A percentile compares a stretch with the other conserved stretches of the same genome.
phyloP scores from a whole-genome alignment of 2,113 vertebrate genomes.

The Pseudorasbora parva region DNA sequence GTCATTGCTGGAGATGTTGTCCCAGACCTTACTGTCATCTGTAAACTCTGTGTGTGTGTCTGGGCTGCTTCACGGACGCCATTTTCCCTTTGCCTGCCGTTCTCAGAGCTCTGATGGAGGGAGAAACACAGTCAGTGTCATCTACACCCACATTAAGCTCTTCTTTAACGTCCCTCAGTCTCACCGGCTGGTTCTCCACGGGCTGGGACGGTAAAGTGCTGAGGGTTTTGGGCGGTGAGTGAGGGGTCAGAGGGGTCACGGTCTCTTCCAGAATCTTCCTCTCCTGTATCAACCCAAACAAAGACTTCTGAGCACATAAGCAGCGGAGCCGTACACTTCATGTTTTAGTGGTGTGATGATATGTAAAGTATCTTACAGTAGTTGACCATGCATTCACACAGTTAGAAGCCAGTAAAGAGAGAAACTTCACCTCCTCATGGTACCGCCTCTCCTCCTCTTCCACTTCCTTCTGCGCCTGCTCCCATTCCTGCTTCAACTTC shows the following conservation, averaged over 20 bases:
- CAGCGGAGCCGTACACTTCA: background rate
- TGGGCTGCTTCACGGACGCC: slow-evolving; percentile 65
- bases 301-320: background rate
- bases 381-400: background rate
- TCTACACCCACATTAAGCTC: background rate
- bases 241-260: slow-evolving; percentile 83
- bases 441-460: slow-evolving; percentile 93
- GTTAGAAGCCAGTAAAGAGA: background rate
- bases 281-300: slow-evolving; percentile 76
- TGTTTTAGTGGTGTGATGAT: background rate
- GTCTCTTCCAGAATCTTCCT: slow-evolving; percentile 94
- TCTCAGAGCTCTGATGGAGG: slow-evolving; percentile 56
- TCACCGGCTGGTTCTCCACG: slow-evolving; percentile 74
- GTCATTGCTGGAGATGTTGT: background rate
- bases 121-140: background rate
- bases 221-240: slow-evolving; percentile 62
- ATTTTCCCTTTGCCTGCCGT: slow-evolving; percentile 63
- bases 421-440: slow-evolving; percentile 88
- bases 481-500: slow-evolving; percentile 96
- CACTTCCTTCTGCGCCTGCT: slow-evolving; percentile 94
- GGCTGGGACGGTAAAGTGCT: slow-evolving; percentile 69
- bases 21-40: slow-evolving; percentile 68
- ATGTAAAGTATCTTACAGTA: background rate
- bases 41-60: slow-evolving; percentile 71
- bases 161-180: background rate